Evolutionary conservation across 2,888 invertebrate species (phyloP), one percentile per base, ranked within the genome.

Genomic region (Ganaspis brasiliensis): DNA sequence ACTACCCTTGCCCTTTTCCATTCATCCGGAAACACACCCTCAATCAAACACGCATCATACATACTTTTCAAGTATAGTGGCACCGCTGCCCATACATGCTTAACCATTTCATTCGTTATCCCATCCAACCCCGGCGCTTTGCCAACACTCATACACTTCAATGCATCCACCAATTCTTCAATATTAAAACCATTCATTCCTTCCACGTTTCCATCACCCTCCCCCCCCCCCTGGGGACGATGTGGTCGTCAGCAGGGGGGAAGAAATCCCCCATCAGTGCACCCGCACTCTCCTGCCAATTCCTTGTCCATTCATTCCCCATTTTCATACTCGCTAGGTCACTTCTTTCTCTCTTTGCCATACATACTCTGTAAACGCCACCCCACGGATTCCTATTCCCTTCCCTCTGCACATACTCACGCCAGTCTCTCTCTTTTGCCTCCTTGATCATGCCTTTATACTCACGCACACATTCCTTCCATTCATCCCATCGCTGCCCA

Each of bases 61-160:
- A 76, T 37, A 45, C 21, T 21, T 16, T 72, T 71, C 8, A 71
- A 1, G 26, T 12, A 75, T 4, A 8, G 8, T 1, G 75, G 75
- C 6, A 57, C 19, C 5, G 59, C 72, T 6, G 4, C 19, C 75
- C 31, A 67, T 1, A 73, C 19, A 1, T 21, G n/a, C 19, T 45
- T 21, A 1, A 73, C 4, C 76, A 76, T 76, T 9, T 12, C 26
- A 10, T 14, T 19, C 3, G 49, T 74, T 4, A 77, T 21, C 1
- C 77, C 74, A 61, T 77, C 61, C 3, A 74, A 0, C 2, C 77
- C 77, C 1, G 77, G 73, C 1, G 73, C 35, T 21, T 73, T 77
- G 0, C 59, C 45, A 49, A 72, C 9, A 21, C 16, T 37, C 57
- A 59, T 72, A 5, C 21, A 19, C 21, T 3, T 45, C 14, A 72